These are phyloP conservation scores for Alethe diademata DNA, from an alignment of 2,113 vertebrate species.

Conservation along the genomic window DNA sequence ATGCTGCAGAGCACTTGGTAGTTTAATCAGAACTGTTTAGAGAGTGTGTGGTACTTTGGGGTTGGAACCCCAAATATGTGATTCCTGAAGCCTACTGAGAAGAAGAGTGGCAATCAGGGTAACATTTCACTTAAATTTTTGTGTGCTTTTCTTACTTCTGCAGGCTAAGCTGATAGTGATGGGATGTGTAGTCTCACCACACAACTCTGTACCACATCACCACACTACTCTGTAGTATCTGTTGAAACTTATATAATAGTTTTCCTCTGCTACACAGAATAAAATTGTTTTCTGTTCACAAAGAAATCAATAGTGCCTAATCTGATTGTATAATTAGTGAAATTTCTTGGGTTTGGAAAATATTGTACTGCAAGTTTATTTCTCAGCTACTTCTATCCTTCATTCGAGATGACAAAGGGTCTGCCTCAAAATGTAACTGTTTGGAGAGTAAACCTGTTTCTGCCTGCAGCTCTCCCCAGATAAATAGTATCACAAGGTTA, in stretches of 20 bases:
- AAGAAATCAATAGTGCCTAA: neutral
- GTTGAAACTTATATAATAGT: neutral
- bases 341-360: neutral
- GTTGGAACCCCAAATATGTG: fast-evolving
- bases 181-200: neutral
- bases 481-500: neutral
- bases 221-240: neutral
- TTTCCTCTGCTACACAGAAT: neutral
- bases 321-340: neutral
- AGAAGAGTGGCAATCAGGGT: neutral
- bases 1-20: neutral
- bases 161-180: neutral
- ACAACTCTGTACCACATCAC: no score
- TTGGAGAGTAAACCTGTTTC: neutral
- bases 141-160: neutral
- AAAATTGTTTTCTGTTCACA: neutral
- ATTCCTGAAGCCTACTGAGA: neutral
- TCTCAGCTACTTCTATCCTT: neutral
- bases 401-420: neutral
- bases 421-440: neutral
- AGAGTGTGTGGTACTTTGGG: neutral
- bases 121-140: neutral
- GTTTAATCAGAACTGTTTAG: neutral
- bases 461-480: neutral
- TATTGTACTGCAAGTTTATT: neutral